Percentiles rank a stretch among this genome's conserved stretches.
phyloP scores from a whole-genome alignment of 2,888 invertebrate genomes.

The Ennomos quercinarius region DNA sequence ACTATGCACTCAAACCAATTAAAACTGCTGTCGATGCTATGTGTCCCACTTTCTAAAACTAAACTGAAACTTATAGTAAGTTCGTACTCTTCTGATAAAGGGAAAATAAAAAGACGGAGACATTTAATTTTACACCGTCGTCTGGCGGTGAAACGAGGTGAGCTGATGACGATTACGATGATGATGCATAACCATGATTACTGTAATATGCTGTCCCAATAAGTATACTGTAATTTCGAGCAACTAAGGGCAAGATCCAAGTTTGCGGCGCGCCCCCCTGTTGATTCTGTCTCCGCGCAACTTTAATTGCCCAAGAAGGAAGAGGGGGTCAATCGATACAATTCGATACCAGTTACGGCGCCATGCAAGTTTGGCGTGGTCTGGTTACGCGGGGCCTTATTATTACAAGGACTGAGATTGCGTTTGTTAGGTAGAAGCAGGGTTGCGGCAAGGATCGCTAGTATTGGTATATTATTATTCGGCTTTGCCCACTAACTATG shows the following conservation, averaged over 20 bases:
- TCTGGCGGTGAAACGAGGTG: too few species aligned
- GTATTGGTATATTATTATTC: background rate
- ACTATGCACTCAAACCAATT: too few species aligned
- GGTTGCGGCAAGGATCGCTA: background rate
- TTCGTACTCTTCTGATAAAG: too few species aligned
- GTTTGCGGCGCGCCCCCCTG: conserved; percentile 55
- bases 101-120: too few species aligned
- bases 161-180: too few species aligned
- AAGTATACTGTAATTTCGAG: conserved; percentile 12
- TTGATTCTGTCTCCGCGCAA: conserved; percentile 64
- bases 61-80: too few species aligned
- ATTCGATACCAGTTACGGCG: conserved; percentile 65
- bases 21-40: too few species aligned
- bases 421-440: background rate
- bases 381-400: conserved; percentile 6
- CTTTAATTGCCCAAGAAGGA: conserved; percentile 71
- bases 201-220: background rate
- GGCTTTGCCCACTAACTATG: too few species aligned
- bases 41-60: too few species aligned
- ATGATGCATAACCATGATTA: too few species aligned
- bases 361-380: conserved; percentile 45
- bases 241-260: conserved; percentile 36
- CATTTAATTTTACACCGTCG: too few species aligned
- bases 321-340: conserved; percentile 64
- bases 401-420: conserved; percentile 1